Base-by-base conservation (phyloP, 2,797 vertebrate genomes). In the Ctenochaetus hawaiiensis region DNA sequence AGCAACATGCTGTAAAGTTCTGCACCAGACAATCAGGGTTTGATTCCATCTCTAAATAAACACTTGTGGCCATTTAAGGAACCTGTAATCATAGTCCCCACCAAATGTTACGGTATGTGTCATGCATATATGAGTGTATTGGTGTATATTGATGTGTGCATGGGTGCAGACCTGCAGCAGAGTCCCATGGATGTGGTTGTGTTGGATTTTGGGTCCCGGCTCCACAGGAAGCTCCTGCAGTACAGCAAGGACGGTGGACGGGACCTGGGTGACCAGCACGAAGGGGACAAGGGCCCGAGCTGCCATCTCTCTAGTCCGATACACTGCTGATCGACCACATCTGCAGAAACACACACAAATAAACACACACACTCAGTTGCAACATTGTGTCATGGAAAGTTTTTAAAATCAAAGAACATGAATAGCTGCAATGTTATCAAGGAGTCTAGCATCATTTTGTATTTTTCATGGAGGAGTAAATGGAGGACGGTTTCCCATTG, bases 231-330 rank as follows among this genome's bases (percentile, higher is more conserved):
- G 96, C 11, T 87, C 91, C 82, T 90, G 82, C 68, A 99, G 87
- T 53, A 99, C 84, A 37, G 86, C 65, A 18, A 62, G 84, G 47
- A 96, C 80, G 0, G 93, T 96, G 37, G 58, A 87, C 0, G 96
- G 95, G 41, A 97, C 90, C 64, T 97, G 94, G 0, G 95, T 96
- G 70, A 94, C 74, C 77, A 94, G 86, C n/a, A 99, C 93, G 22
- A 99, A 98, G 0, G 98, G 97, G 66, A 99, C 97, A 0, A 99
- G 93, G 43, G 98, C 97, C 45, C 95, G 95, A n/a, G 96, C 97
- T 0, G 97, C 95, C 97, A 99, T 96, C 81, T 97, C 96, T 43
- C 97, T 96, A 39, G 96, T 97, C 47, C 96, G 96, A 83, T 96
- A 97, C 67, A 97, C 95, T 0, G 97, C 96, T 0, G 96, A 98